A percentile compares a stretch with the other conserved stretches of the same genome.
Conservation (phyloP, 1,140 invertebrate species). For the Hermetia illucens region DNA sequence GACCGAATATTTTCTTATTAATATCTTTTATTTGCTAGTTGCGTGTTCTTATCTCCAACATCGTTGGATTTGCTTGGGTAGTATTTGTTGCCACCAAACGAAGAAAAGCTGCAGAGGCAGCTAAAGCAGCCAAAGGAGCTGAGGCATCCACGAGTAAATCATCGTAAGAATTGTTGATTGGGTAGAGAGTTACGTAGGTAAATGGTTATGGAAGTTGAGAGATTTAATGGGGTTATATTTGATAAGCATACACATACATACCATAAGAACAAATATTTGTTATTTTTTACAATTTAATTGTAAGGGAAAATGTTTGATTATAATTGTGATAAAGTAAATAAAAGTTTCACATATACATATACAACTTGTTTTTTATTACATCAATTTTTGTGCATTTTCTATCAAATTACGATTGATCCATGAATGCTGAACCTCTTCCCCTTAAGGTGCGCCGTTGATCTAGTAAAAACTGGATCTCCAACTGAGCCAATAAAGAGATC, state of each 20-base stretch:
- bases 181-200: background rate
- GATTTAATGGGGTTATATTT: background rate
- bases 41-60: constrained; percentile 46
- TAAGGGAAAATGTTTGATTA: too few species aligned
- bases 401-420: too few species aligned
- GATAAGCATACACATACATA: background rate
- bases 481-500: too few species aligned
- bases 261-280: background rate
- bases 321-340: too few species aligned
- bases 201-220: background rate
- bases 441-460: too few species aligned
- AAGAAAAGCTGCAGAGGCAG: constrained; percentile 16
- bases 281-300: background rate
- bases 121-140: constrained; percentile 3
- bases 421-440: too few species aligned
- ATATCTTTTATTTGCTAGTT: constrained; percentile 41
- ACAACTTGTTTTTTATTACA: too few species aligned
- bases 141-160: background rate
- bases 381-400: too few species aligned
- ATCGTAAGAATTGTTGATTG: background rate
- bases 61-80: constrained; percentile 54
- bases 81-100: constrained; percentile 47
- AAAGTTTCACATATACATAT: too few species aligned
- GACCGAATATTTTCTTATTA: constrained; percentile 10
- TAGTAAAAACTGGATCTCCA: too few species aligned